Base-by-base conservation (phyloP, 2,113 vertebrate genomes). In the Nicator chloris region DNA sequence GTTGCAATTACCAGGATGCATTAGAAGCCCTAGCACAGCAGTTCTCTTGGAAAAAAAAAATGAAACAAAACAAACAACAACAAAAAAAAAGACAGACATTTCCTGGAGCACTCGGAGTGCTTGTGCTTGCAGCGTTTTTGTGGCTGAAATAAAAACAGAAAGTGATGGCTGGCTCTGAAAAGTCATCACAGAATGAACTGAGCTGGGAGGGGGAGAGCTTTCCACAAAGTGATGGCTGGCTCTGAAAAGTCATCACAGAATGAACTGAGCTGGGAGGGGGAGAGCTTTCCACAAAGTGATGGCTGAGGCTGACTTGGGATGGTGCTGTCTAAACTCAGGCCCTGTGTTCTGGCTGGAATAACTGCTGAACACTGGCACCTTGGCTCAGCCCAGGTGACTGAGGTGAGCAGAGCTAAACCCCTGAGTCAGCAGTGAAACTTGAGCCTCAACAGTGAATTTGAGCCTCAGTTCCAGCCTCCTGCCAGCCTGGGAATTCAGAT, bases 81-180 rank as follows among this genome's bases (percentile, higher is more conserved):
- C 80, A 59, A 78, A 60, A 81, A 45, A 83, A 63, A n/a, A 82
- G 56, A 80, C 85, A 90, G 86, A 92, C 73, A 40, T 79, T 97
- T 96, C 91, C 95, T 97, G 95, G 57, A 95, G 93, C 81, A 39
- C 45, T 95, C 84, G 78, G 93, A 53, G 73, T 44, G 69, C 53
- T 31, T 47, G 49, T 49, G 89, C 80, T 69, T 69, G 40, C 57
- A 87, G 88, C 64, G 20, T 93, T 95, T 89, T 93, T 92, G 93
- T 85, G 94, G 94, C 86, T 95, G 56, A 61, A 95, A 93, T n/a
- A 27, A 92, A 92, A 93, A 64, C 73, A 92, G 79, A 59, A 86
- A 33, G 31, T 4, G 60, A 93, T 5, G 49, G 72, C 63, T 59
- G 0, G 1, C 44, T 76, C 45, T 0, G 6, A 82, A 60, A 84